Evolutionary conservation across 2,113 vertebrate genomes (phyloP).

Genomic region (Zosterops japonicus): DNA sequence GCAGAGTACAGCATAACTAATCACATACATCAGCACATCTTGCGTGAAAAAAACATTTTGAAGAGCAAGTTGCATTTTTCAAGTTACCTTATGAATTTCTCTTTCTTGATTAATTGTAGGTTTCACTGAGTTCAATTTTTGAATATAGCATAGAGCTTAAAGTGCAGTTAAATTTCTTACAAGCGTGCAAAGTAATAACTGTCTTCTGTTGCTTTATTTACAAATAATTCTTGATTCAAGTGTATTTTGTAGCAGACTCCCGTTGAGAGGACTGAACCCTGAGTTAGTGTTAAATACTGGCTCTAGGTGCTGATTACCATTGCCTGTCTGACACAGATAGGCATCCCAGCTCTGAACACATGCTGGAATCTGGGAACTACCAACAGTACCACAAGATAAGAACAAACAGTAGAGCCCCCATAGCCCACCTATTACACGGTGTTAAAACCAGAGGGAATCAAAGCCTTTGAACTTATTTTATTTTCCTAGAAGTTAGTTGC

Average conservation of each 20-base stretch:
- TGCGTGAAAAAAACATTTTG: not conserved
- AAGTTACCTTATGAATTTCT: not conserved
- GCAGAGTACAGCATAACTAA: not conserved
- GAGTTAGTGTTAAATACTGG: not conserved
- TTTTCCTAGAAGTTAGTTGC: not conserved
- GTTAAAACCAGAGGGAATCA: not conserved
- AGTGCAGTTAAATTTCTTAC: not conserved
- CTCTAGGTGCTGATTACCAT: not conserved
- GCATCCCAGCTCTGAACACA: not conserved
- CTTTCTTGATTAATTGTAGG: not conserved
- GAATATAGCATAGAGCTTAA: not conserved
- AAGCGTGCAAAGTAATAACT: not conserved
- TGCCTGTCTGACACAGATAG: not conserved
- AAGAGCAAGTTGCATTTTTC: not conserved
- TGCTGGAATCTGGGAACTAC: not conserved
- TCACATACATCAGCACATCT: not conserved
- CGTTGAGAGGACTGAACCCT: not conserved
- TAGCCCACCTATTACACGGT: not conserved
- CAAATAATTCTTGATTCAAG: not conserved
- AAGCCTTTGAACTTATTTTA: not conserved
- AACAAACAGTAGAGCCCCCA: not conserved
- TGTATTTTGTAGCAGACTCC: not conserved
- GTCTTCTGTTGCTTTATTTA: constrained; percentile 3
- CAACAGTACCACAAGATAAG: not conserved
- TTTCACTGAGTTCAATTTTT: not conserved